Conservation (phyloP, 2,888 invertebrate species). For the Metalampra italica region DNA sequence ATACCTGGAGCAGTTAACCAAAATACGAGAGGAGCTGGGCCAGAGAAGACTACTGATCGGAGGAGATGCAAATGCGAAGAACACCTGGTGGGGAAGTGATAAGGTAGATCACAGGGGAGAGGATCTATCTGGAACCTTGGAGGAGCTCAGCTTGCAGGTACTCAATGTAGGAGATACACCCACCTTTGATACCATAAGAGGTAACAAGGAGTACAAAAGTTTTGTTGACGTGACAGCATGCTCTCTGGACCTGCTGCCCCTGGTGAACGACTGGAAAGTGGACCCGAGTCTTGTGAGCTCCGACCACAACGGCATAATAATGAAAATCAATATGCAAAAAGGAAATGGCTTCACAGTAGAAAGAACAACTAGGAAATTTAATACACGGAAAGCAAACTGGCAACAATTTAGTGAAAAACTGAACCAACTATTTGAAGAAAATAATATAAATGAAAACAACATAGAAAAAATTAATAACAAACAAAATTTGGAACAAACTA, state of each 20-base stretch:
- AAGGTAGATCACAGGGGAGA: constrained; percentile 1
- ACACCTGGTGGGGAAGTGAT: constrained; percentile 12
- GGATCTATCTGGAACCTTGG: neutral
- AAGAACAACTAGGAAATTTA: neutral
- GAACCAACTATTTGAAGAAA: neutral
- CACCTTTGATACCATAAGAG: too few relatives aligned
- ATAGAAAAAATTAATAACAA: neutral
- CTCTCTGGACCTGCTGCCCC: neutral
- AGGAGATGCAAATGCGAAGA: constrained; percentile 11
- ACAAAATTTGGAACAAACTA: neutral
- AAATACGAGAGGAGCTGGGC: neutral
- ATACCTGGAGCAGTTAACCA: neutral
- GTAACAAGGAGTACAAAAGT: neutral
- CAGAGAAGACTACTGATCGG: constrained; percentile 9
- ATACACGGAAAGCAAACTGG: neutral
- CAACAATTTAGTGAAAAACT: neutral
- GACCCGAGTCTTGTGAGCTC: neutral
- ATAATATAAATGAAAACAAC: neutral
- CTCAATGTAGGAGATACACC: neutral
- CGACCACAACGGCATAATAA: neutral
- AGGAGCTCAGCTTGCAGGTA: neutral
- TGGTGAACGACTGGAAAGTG: neutral
- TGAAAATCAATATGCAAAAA: neutral
- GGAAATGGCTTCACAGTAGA: neutral
- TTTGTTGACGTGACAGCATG: neutral